Evolutionary conservation across 2,113 vertebrate species (phyloP).

Genomic region (Chloroceryle aenea): DNA sequence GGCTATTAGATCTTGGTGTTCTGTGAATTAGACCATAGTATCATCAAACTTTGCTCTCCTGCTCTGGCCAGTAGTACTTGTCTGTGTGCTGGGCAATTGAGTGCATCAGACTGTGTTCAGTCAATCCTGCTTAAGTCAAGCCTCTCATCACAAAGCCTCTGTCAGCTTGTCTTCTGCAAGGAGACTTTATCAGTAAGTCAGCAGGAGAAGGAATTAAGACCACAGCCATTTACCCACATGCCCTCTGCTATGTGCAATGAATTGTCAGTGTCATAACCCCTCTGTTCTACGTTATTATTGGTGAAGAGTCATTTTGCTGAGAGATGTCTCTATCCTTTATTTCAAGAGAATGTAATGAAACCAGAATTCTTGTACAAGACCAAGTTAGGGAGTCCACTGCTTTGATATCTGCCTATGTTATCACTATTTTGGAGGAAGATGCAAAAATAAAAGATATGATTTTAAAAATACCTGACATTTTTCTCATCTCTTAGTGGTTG

Average conservation of each 20-base stretch:
- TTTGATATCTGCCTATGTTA: not conserved
- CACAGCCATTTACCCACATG: not conserved
- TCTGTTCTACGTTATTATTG: not conserved
- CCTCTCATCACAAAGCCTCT: not conserved
- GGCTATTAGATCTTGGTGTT: not conserved
- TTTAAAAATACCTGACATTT: not conserved
- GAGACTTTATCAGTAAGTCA: not conserved
- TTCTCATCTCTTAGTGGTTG: not conserved
- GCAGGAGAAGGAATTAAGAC: not conserved
- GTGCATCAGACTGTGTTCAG: not conserved
- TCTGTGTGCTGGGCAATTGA: not conserved
- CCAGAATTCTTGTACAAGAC: not conserved
- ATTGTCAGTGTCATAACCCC: not conserved
- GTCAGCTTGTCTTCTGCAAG: not conserved
- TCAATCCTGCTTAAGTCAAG: slow-evolving; percentile 1
- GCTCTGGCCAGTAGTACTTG: not conserved
- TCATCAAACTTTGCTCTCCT: not conserved
- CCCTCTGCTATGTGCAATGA: not conserved
- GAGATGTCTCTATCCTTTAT: not conserved
- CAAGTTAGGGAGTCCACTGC: not conserved
- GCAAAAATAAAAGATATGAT: not conserved
- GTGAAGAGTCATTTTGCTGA: not conserved
- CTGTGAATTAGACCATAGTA: not conserved
- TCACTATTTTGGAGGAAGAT: not conserved
- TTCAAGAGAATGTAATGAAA: not conserved